Conservation (phyloP, 2,888 invertebrate genomes). For the Callosobruchus maculatus region DNA sequence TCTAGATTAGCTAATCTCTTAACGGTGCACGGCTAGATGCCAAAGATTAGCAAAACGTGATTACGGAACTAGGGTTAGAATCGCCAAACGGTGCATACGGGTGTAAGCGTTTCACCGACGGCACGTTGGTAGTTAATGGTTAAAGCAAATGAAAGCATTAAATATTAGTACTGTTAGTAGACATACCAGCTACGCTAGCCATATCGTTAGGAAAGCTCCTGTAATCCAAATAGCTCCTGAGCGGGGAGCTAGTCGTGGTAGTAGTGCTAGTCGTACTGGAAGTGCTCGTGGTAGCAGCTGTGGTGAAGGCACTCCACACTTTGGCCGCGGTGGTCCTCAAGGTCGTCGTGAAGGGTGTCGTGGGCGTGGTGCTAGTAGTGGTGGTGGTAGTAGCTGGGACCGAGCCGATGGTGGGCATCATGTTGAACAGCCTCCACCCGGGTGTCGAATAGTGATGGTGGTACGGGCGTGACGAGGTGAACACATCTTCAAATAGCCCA, state of each 20-base stretch:
- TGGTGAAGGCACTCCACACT: slow-evolving; percentile 47
- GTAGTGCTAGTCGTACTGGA: slow-evolving; percentile 14
- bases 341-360: slow-evolving; percentile 19
- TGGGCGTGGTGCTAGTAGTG: slow-evolving; percentile 36
- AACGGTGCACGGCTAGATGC: too few relatives aligned
- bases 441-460: slow-evolving; percentile 25
- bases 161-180: too few relatives aligned
- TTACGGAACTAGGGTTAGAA: too few relatives aligned
- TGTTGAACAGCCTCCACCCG: slow-evolving; percentile 30
- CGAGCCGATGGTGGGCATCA: slow-evolving; percentile 29
- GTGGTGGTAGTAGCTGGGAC: slow-evolving; percentile 31
- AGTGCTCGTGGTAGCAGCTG: slow-evolving; percentile 15
- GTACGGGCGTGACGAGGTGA: slow-evolving; percentile 40
- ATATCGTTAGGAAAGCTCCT: slow-evolving; percentile 42
- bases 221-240: slow-evolving; percentile 45
- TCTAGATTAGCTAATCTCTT: too few relatives aligned
- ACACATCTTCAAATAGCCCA: slow-evolving; percentile 25
- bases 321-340: slow-evolving; percentile 39
- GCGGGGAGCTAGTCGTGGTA: slow-evolving; percentile 12
- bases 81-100: too few relatives aligned
- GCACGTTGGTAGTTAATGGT: too few relatives aligned
- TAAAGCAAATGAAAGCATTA: too few relatives aligned
- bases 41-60: too few relatives aligned
- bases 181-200: slow-evolving; percentile 36
- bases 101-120: too few relatives aligned